Evolutionary conservation across 1,140 invertebrate genomes (phyloP), one percentile per base, ranked within the genome.

Genomic region (Rhyzopertha dominica): DNA sequence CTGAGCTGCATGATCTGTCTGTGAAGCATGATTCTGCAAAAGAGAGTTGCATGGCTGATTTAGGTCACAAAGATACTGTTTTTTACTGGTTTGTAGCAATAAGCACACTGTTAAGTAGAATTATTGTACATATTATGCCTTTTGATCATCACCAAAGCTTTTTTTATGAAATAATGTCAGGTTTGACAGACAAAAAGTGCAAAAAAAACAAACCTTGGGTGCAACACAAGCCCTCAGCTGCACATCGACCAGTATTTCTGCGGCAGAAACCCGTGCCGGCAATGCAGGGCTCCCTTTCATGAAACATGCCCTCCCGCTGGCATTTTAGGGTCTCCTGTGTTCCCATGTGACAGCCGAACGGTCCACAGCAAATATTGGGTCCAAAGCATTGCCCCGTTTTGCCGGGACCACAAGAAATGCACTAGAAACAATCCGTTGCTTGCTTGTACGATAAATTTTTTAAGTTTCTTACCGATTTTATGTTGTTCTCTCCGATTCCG

Each of bases 341-440:
- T 23, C 67, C 69, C 31, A 76, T 54, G 12, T 73, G 64, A 50
- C 73, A 76, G 5, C 74, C 74, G 37, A 76, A 72, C 0, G 70
- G 61, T 14, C 72, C 71, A 42, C 74, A 76, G 43, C 74, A 76
- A 39, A 75, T 75, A 34, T 65, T 56, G 2, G 73, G 68, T 1
- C 74, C 73, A 48, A 76, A 74, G 59, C 73, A 76, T 59, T 72
- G 68, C 4, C 74, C 73, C 26, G 61, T 54, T 37, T 56, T 54
- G 34, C 67, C 68, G 8, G 68, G 70, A 14, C 74, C 73, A 48
- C 73, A 75, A 3, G 64, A 40, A 18, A 68, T 59, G 53, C 73
- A 75, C 72, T 76, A 34, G 18, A 63, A 54, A 36, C 9, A 32
- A 17, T 16, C 18, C 22, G 23, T 13, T 47, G 29, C 10, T n/a